These are phyloP conservation scores for Drusus annulatus DNA, from an alignment of 1,140 invertebrate genomes.

Conservation along the genomic window DNA sequence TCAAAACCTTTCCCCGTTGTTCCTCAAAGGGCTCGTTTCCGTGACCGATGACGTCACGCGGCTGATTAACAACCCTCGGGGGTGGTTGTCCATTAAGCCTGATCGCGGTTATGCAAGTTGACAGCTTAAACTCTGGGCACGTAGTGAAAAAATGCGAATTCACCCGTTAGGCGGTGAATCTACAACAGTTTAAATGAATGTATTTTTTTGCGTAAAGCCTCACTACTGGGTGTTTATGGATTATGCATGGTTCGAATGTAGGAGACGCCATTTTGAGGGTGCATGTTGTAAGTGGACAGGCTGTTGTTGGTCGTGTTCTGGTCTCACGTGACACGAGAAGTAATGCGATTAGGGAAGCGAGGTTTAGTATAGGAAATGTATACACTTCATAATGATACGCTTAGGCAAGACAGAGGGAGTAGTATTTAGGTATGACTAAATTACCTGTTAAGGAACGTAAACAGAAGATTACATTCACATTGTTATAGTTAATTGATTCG, in stretches of 20 bases:
- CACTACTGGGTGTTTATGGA: too few relatives aligned
- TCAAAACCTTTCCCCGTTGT: conserved; percentile 20
- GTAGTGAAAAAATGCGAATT: neutral
- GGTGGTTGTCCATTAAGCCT: conserved; percentile 30
- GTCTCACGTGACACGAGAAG: conserved; percentile 4
- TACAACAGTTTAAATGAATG: neutral
- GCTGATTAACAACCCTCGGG: conserved; percentile 27
- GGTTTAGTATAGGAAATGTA: neutral
- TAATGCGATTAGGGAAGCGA: conserved; percentile 8
- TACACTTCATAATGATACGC: neutral
- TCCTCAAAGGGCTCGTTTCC: conserved; percentile 27
- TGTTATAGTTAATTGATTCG: too few relatives aligned
- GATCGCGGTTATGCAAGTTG: conserved; percentile 17
- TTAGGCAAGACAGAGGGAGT: too few relatives aligned
- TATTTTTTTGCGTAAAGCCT: too few relatives aligned
- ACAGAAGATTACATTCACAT: too few relatives aligned
- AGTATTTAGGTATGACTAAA: too few relatives aligned
- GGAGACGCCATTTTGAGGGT: conserved; percentile 19
- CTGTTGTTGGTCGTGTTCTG: neutral
- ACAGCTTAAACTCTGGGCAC: conserved; percentile 1
- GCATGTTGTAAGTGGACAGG: conserved; percentile 17
- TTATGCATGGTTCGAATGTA: neutral
- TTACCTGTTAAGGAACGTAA: too few relatives aligned
- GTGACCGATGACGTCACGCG: conserved; percentile 35
- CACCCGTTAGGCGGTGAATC: neutral